Percentiles rank a stretch among this genome's conserved stretches.
phyloP scores from a whole-genome alignment of 2,113 vertebrate species.

The Pimephales promelas region DNA sequence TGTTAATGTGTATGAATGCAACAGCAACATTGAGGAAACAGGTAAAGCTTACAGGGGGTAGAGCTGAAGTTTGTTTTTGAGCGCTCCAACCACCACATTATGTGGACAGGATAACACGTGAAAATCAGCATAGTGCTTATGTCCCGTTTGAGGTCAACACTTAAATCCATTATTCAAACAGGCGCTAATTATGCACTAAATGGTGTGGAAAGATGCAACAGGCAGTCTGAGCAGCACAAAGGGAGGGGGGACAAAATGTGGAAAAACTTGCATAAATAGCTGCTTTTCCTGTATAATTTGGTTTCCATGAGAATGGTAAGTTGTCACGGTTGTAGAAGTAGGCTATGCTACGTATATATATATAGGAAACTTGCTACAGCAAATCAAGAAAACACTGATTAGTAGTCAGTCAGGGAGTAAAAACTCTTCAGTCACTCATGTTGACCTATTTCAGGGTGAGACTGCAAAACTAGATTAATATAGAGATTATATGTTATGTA shows the following conservation, averaged over 20 bases:
- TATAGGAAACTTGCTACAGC: no score
- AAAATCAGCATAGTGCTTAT: conserved; percentile 56
- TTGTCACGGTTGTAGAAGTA: conserved; percentile 33
- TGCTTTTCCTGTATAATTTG: conserved; percentile 68
- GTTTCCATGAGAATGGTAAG: conserved; percentile 61
- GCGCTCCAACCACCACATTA: conserved; percentile 48
- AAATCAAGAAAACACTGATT: no score
- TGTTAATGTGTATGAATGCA: background rate
- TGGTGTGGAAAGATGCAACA: conserved; percentile 79
- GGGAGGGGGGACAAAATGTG: conserved; percentile 74
- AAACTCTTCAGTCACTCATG: background rate
- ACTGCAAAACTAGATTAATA: background rate
- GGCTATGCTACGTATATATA: conserved; percentile 1
- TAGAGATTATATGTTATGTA: background rate
- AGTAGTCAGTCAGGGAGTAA: conserved; percentile 2
- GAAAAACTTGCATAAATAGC: conserved; percentile 78
- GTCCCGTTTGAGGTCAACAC: conserved; percentile 56
- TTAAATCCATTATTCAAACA: conserved; percentile 66
- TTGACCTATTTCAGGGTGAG: background rate
- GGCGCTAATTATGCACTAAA: conserved; percentile 76
- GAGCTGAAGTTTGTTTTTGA: conserved; percentile 26
- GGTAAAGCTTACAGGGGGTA: background rate
- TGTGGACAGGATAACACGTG: conserved; percentile 54
- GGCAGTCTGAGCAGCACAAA: conserved; percentile 63
- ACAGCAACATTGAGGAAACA: background rate